Conservation (phyloP, 2,113 vertebrate genomes). For the Spilogale gracilis region DNA sequence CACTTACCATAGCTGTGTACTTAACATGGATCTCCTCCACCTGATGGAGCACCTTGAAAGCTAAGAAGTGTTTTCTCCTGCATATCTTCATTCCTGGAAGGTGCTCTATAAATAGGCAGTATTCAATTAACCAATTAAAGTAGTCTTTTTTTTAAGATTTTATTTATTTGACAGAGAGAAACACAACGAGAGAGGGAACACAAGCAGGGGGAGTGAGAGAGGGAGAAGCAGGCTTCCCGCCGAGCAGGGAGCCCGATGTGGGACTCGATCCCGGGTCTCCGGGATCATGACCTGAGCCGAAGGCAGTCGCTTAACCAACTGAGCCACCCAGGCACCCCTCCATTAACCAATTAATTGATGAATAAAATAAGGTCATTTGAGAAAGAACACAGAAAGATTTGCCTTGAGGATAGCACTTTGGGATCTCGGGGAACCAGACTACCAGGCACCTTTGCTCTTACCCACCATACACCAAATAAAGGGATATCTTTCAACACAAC, state of each 20-base stretch:
- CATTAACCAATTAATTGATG: neutral
- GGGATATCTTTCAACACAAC: neutral
- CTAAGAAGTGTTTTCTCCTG: neutral
- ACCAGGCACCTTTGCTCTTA: neutral
- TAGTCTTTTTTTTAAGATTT: too few relatives aligned
- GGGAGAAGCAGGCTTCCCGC: too few relatives aligned
- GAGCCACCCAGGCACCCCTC: too few relatives aligned
- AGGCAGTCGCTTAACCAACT: too few relatives aligned
- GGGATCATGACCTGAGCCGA: too few relatives aligned
- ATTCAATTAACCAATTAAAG: neutral
- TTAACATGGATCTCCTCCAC: neutral
- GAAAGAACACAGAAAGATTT: neutral
- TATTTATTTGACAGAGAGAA: too few relatives aligned
- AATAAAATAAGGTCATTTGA: neutral
- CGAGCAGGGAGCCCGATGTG: too few relatives aligned
- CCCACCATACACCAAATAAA: neutral
- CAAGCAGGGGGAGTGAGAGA: too few relatives aligned
- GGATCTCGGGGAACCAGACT: neutral
- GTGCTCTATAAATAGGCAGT: neutral
- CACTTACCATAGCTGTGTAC: neutral
- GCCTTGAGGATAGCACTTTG: neutral
- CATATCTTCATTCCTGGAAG: neutral
- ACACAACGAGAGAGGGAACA: too few relatives aligned
- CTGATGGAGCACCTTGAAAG: neutral
- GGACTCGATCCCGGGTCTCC: too few relatives aligned